These are phyloP conservation scores for Hedychridium roseum DNA, from an alignment of 2,888 invertebrate species.

Conservation along the genomic window DNA sequence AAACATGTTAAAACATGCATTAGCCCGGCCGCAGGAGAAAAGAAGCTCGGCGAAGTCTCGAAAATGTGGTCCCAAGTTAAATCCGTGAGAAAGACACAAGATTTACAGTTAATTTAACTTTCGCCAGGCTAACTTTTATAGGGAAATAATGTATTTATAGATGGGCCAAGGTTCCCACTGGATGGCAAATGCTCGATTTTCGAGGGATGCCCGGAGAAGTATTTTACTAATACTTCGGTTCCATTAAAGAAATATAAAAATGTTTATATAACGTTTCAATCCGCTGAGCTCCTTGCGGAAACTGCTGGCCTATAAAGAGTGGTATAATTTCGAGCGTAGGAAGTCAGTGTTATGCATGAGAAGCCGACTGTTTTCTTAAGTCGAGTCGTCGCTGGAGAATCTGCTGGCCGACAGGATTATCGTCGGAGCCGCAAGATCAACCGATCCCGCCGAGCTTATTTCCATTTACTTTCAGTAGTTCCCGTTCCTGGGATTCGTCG, in stretches of 20 bases:
- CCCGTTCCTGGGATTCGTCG: neutral
- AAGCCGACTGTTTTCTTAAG: conserved; percentile 6
- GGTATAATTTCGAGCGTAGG: too few relatives aligned
- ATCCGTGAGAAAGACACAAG: conserved; percentile 19
- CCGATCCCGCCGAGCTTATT: conserved; percentile 12
- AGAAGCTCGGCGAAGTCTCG: conserved; percentile 6
- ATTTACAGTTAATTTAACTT: conserved; percentile 40
- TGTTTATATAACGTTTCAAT: too few relatives aligned
- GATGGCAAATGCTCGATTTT: too few relatives aligned
- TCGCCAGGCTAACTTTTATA: conserved; percentile 38
- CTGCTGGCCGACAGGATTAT: conserved; percentile 22
- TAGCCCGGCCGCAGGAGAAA: conserved; percentile 6
- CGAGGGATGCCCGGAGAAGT: too few relatives aligned
- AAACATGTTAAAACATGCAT: too few relatives aligned
- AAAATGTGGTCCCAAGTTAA: conserved; percentile 23
- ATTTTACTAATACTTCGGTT: too few relatives aligned
- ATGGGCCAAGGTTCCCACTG: conserved; percentile 1
- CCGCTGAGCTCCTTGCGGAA: too few relatives aligned
- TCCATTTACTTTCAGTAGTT: conserved; percentile 20
- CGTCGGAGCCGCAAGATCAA: conserved; percentile 15
- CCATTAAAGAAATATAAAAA: too few relatives aligned
- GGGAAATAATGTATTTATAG: conserved; percentile 32
- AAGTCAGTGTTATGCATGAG: too few relatives aligned
- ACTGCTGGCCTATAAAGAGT: too few relatives aligned
- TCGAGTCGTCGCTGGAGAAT: conserved; percentile 7